Evolutionary conservation across 2,888 invertebrate genomes (phyloP), one percentile per base, ranked within the genome.

Genomic region (Harpagoxenus sublaevis): DNA sequence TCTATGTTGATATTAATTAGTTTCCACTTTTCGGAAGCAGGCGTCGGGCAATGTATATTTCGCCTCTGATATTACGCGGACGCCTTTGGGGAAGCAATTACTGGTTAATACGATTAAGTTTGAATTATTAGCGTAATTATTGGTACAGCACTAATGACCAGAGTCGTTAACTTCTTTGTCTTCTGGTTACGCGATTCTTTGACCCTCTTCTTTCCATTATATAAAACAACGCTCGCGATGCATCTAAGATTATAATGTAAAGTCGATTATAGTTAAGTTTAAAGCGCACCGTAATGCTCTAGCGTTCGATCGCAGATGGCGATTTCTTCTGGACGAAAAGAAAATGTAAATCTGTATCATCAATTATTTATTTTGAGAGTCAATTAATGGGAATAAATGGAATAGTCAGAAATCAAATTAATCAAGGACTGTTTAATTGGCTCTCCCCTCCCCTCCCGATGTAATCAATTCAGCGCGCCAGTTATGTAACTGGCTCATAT

Each of bases 401-500:
- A 73, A 60, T 39, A 73, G 48, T 73, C 73, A 81, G 71, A 73
- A 81, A 73, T 81, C 73, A 73, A 81, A 81, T 81, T 81, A 81
- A 81, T 81, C 79, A 81, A 81, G 73, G 28, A 48, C 79, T 48
- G 60, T 81, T 81, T 81, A 81, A 81, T 81, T 81, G 60, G 85
- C 86, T 85, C 55, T 57, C 79, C 71, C 48, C 45, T 10, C 2
- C 66, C 9, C 45, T 9, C 35, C 71, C 45, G 12, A 75, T 75
- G 86, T 84, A 83, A 86, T 74, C 68, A 79, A 86, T 83, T 82
- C 73, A 51, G 31, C 53, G 65, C 28, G 63, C 31, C 28, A 65
- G 83, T 85, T 88, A 85, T 78, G 85, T 88, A 88, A 79, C 85
- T 68, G 28, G 23, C 75, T 31, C 83, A 73, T 88, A 89, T 89